A percentile compares a stretch with the other conserved stretches of the same genome.
Evolutionary conservation across 2,888 invertebrate genomes (phyloP).

Genomic region (Zaprionus bogoriensis): DNA sequence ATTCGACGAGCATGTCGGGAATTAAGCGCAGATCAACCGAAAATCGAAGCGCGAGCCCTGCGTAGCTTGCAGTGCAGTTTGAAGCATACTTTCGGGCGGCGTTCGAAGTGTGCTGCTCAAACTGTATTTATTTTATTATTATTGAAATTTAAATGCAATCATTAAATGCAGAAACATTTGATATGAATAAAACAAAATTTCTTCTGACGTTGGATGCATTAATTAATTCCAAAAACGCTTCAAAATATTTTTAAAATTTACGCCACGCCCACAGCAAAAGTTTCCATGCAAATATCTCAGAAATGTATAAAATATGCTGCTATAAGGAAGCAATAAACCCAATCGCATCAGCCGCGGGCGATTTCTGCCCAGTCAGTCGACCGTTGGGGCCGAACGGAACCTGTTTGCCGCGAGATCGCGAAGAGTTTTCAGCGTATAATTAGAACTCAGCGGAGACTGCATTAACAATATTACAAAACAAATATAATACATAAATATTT

Average conservation of each 20-base stretch:
- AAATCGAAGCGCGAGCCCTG: too few species aligned
- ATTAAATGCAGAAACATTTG: background rate
- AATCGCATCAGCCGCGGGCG: constrained; percentile 14
- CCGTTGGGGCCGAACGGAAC: constrained; percentile 48
- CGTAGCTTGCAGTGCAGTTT: too few species aligned
- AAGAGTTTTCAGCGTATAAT: constrained; percentile 3
- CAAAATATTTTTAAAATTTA: too few species aligned
- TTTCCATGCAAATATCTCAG: constrained; percentile 12
- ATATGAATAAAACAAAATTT: background rate
- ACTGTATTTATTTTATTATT: background rate
- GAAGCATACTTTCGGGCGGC: constrained; percentile 31
- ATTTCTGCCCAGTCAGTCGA: constrained; percentile 24
- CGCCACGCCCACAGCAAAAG: constrained; percentile 12
- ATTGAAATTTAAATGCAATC: background rate
- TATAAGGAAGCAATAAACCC: constrained; percentile 54
- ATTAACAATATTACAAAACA: constrained; percentile 26
- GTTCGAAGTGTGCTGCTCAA: background rate
- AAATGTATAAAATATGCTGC: constrained; percentile 9
- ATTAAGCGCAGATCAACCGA: background rate
- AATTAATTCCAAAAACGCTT: too few species aligned
- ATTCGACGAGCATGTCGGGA: background rate
- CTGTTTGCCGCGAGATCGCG: constrained; percentile 36
- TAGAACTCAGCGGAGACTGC: constrained; percentile 18
- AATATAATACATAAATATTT: constrained; percentile 1
- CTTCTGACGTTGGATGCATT: too few species aligned